Evolutionary conservation across 2,797 vertebrate species (phyloP), one percentile per base, ranked within the genome.

Genomic region (Australoheros facetus): DNA sequence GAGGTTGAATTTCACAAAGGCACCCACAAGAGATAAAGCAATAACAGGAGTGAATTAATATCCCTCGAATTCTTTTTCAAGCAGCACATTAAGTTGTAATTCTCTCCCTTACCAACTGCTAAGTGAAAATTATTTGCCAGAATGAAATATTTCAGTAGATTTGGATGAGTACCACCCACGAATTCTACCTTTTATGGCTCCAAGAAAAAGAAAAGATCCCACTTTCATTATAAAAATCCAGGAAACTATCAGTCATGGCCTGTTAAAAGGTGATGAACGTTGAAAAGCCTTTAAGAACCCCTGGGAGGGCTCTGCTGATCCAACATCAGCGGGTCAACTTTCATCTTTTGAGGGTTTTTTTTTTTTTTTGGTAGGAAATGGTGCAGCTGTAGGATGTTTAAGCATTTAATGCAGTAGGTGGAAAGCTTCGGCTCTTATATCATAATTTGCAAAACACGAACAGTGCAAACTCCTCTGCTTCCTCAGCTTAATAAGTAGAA

Each of bases 1-100:
- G 84, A 89, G 83, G 73, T 54, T 73, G 60, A 60, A 79, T 81
- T 80, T 84, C 85, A 89, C 66, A 48, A 81, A 77, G 77, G 64
- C 64, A 84, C 73, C 82, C 81, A 56, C 37, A 28, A 14, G 19
- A 78, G 48, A 77, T n/a, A 78, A 84, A 71, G 62, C 21, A 30
- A 78, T 74, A 23, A 53, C 0, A 2, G 3, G 32, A 78, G 62
- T 12, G 32, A 42, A 37, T 80, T n/a, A 14, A 32, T 1, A 23
- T 37, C 9, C 55, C 19, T 64, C 13, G 12, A 58, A 48, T 37
- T 6, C 12, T 78, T 79, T 8, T 28, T 71, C 42, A 56, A 69
- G 69, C 48, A 59, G 59, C 48, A 42, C 62, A 13, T 26, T 13
- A 37, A 77, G 16, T 37, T 71, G n/a, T 16, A n/a, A 16, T 30